Conservation (phyloP, 2,113 vertebrate genomes). For the Carlito syrichta region DNA sequence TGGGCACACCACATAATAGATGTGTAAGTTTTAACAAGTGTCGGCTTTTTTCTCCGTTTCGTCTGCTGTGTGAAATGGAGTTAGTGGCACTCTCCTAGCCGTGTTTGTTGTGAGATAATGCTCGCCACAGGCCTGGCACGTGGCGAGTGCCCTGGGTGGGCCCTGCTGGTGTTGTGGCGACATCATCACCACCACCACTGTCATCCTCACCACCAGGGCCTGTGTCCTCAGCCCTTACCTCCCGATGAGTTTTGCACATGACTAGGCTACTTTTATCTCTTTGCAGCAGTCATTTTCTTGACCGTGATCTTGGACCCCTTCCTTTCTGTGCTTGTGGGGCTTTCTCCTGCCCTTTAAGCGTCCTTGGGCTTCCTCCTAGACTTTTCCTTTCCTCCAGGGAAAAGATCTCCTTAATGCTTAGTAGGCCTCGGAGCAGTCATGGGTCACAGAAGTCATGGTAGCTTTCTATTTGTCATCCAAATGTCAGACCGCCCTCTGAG, state of each 20-base stretch:
- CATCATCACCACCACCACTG: background rate
- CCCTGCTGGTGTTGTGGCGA: background rate
- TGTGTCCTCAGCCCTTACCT: background rate
- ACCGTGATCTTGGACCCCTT: background rate
- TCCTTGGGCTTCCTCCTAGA: slow-evolving; percentile 21
- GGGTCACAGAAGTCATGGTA: background rate
- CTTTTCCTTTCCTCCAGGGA: background rate
- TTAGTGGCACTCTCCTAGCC: accelerated
- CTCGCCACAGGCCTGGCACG: background rate
- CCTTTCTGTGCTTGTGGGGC: background rate
- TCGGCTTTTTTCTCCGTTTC: background rate
- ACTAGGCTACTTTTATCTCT: background rate
- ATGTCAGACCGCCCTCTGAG: background rate
- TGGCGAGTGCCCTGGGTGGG: accelerated
- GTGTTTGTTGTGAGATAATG: background rate
- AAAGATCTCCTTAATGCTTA: slow-evolving; percentile 8
- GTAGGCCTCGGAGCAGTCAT: background rate
- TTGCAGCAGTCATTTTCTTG: background rate
- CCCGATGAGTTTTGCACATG: background rate
- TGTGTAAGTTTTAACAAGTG: background rate
- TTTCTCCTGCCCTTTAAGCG: background rate
- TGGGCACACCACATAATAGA: background rate
- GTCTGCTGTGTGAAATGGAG: too few relatives aligned
- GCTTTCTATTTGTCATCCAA: slow-evolving; percentile 51
- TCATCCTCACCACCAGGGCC: too few relatives aligned